These are phyloP conservation scores for Onychorhynchus coronatus DNA, from an alignment of 2,113 vertebrate genomes.

Conservation along the genomic window DNA sequence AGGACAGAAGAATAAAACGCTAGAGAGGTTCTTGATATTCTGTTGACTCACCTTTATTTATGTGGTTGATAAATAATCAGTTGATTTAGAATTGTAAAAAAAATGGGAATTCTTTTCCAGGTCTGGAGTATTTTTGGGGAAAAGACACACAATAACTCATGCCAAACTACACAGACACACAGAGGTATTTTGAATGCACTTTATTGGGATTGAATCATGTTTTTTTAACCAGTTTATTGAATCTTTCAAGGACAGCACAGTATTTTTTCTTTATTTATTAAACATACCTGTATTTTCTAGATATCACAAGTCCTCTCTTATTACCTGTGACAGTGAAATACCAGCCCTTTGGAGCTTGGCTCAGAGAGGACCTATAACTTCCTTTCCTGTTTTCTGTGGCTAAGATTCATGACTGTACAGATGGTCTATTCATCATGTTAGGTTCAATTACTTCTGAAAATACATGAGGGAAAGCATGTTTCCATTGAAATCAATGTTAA, in stretches of 20 bases:
- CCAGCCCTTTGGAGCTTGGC: not conserved
- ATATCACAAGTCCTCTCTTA: not conserved
- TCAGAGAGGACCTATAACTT: conserved; percentile 19
- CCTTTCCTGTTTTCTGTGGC: conserved; percentile 42
- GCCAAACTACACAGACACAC: not conserved
- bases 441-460: conserved; percentile 47
- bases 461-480: not conserved
- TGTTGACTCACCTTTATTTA: not conserved
- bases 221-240: not conserved
- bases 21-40: not conserved
- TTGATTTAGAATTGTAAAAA: not conserved
- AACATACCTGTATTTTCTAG: not conserved
- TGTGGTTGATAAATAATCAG: not conserved
- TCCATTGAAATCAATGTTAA: conserved; percentile 18
- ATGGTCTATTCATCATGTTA: conserved; percentile 54
- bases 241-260: not conserved
- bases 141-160: not conserved
- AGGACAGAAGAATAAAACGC: not conserved
- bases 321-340: not conserved
- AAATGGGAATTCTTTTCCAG: not conserved
- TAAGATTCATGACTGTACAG: conserved; percentile 27
- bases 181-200: not conserved
- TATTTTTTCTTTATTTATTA: not conserved
- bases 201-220: not conserved
- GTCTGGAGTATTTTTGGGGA: not conserved